Percentiles rank a stretch among this genome's conserved stretches.
phyloP scores from a whole-genome alignment of 2,113 vertebrate genomes.

The Gasterosteus aculeatus region DNA sequence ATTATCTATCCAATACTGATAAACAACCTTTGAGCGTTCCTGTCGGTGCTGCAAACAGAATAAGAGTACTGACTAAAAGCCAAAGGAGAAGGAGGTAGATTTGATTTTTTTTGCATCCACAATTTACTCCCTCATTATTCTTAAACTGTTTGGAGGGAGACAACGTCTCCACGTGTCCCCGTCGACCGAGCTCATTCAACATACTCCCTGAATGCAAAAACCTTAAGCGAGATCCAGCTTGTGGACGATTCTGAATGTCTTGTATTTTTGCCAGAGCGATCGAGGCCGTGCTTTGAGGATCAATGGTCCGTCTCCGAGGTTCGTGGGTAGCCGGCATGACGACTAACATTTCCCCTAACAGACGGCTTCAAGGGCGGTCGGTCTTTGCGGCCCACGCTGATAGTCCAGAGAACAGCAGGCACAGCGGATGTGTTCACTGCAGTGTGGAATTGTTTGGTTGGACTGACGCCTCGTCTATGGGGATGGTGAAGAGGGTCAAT shows the following conservation, averaged over 20 bases:
- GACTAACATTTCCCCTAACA: conserved; percentile 36
- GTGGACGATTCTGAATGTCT: conserved; percentile 11
- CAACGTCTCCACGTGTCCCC: conserved; percentile 12
- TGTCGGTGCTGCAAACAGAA: not conserved
- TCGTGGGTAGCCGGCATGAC: conserved; percentile 44
- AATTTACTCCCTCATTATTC: conserved; percentile 44
- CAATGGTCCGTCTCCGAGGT: conserved; percentile 33
- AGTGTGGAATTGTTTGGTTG: conserved; percentile 52
- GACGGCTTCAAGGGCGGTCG: conserved; percentile 32
- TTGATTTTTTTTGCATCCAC: conserved; percentile 5
- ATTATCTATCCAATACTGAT: too few relatives aligned
- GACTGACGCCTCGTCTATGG: conserved; percentile 13
- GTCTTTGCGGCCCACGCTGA: conserved; percentile 33
- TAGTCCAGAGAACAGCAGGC: conserved; percentile 6
- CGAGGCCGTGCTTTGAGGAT: conserved; percentile 27
- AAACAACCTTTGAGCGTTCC: not conserved
- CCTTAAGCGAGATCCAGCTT: not conserved
- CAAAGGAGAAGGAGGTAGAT: conserved; percentile 23
- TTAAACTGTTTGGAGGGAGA: conserved; percentile 31
- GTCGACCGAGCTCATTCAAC: conserved; percentile 22
- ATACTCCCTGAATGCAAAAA: conserved; percentile 16
- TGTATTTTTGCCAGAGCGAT: conserved; percentile 25
- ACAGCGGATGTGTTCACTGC: conserved; percentile 30
- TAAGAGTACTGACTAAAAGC: not conserved
- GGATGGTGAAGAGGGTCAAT: conserved; percentile 44